Percentiles rank a stretch among this genome's conserved stretches.
Evolutionary conservation across 2,113 vertebrate species (phyloP).

Genomic region (Chionis minor): DNA sequence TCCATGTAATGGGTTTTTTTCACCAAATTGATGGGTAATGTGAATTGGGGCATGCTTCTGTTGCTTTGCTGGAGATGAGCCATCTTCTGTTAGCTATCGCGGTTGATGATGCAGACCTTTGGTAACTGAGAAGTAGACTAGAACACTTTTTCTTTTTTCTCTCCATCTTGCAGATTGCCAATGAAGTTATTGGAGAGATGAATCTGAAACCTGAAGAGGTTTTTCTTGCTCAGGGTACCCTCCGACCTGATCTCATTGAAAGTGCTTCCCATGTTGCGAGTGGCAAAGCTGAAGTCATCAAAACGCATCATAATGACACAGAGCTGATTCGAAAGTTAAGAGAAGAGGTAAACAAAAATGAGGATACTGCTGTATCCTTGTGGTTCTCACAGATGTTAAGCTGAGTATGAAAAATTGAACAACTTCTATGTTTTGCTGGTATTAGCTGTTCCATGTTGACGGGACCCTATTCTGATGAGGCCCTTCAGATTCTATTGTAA

Average conservation of each 20-base stretch:
- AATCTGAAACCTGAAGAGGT: constrained; percentile 97
- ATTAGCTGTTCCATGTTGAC: rapidly evolving
- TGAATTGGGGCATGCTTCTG: neutral
- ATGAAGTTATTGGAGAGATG: constrained; percentile 98
- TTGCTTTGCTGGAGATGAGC: neutral
- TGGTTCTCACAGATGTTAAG: neutral
- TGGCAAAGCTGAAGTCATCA: constrained; percentile 96
- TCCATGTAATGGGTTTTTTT: neutral
- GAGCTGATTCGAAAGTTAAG: constrained; percentile 96
- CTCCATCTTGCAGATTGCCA: constrained; percentile 84
- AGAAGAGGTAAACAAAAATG: constrained; percentile 82
- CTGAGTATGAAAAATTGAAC: neutral
- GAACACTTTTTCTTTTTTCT: neutral
- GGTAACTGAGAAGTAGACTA: rapidly evolving
- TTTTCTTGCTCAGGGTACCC: constrained; percentile 94
- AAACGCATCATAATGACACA: constrained; percentile 98
- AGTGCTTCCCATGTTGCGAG: constrained; percentile 94
- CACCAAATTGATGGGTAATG: neutral
- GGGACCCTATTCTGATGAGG: neutral
- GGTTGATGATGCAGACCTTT: neutral
- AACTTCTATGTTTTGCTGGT: rapidly evolving
- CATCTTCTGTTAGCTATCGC: neutral
- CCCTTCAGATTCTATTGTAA: rapidly evolving
- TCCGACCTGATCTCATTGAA: constrained; percentile 96
- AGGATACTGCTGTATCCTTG: neutral